Evolutionary conservation across 1,140 invertebrate species (phyloP).

Genomic region (Apocrypta bakeri): DNA sequence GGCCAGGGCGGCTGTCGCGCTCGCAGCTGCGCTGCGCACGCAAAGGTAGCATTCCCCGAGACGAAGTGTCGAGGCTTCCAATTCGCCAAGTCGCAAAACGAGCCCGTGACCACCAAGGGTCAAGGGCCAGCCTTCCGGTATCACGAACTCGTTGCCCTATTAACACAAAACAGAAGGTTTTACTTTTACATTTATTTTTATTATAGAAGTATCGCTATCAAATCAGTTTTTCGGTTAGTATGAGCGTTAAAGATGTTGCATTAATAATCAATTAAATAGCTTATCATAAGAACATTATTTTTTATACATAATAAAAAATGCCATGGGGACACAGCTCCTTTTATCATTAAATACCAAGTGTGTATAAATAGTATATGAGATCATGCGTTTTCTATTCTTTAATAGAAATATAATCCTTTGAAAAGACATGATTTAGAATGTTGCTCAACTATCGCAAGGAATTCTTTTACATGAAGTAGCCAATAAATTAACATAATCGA

Average conservation of each 20-base stretch:
- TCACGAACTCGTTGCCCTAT: slow-evolving; percentile 71
- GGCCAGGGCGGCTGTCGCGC: slow-evolving; percentile 60
- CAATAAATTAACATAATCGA: background rate
- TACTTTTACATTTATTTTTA: background rate
- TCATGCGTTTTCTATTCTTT: background rate
- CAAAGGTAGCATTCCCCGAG: slow-evolving; percentile 75
- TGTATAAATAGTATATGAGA: too few species aligned
- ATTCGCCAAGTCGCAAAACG: slow-evolving; percentile 71
- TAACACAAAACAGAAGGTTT: slow-evolving; percentile 18
- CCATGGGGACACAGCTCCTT: too few species aligned
- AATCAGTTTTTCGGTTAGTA: too few species aligned
- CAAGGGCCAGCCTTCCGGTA: slow-evolving; percentile 73
- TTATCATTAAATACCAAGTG: too few species aligned
- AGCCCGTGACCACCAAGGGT: slow-evolving; percentile 70
- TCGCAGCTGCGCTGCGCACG: slow-evolving; percentile 69
- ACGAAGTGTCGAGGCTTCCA: slow-evolving; percentile 72
- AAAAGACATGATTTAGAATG: background rate
- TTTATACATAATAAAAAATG: too few species aligned
- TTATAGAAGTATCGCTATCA: too few species aligned
- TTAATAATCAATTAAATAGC: too few species aligned
- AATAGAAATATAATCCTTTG: background rate
- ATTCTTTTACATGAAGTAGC: background rate
- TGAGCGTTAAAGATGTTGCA: too few species aligned
- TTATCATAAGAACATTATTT: too few species aligned
- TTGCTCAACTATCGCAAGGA: background rate